Evolutionary conservation across 2,888 invertebrate species (phyloP).

Genomic region (Caenorhabditis doughertyi): DNA sequence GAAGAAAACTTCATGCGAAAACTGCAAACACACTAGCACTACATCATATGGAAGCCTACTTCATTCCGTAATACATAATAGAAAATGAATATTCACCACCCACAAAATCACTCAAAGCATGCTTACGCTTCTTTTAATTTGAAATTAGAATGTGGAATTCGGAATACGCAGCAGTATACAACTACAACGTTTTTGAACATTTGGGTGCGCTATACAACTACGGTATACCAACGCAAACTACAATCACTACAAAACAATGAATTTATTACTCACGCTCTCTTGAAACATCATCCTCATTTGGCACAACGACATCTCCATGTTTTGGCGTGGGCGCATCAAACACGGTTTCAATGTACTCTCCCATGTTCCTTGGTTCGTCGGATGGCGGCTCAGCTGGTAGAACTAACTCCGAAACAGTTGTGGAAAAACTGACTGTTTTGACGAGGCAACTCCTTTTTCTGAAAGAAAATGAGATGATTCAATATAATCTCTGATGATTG

Average conservation of each 20-base stretch:
- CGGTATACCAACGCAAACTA: too few relatives aligned
- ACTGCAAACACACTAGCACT: too few relatives aligned
- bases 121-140: too few relatives aligned
- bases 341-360: slow-evolving; percentile 38
- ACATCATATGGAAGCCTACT: too few relatives aligned
- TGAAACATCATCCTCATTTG: neutral
- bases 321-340: neutral
- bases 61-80: too few relatives aligned
- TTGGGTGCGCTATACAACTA: too few relatives aligned
- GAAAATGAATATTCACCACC: too few relatives aligned
- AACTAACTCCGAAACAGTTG: slow-evolving; percentile 34
- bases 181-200: too few relatives aligned
- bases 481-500: slow-evolving; percentile 42
- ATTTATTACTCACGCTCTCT: neutral
- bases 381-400: neutral
- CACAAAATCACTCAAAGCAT: too few relatives aligned
- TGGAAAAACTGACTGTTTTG: slow-evolving; percentile 49
- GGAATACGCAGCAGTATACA: too few relatives aligned
- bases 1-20: too few relatives aligned
- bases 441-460: slow-evolving; percentile 41
- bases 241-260: neutral
- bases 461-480: slow-evolving; percentile 29
- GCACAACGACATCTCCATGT: neutral
- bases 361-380: slow-evolving; percentile 3
- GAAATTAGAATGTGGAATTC: too few relatives aligned